Base-by-base conservation (phyloP, 1,140 invertebrate genomes). In the Propsilocerus akamusi region DNA sequence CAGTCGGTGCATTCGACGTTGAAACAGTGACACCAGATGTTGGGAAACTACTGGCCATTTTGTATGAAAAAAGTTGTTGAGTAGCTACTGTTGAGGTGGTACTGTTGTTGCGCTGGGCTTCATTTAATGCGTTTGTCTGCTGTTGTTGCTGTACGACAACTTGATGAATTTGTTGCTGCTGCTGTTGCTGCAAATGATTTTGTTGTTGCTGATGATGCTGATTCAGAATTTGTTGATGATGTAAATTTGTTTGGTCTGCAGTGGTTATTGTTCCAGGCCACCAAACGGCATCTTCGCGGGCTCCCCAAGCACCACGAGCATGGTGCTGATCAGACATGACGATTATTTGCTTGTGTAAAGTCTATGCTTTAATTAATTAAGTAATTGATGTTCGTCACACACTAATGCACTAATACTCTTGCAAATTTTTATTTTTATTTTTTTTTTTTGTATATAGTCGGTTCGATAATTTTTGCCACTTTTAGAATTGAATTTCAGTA, bases 41-140 rank as follows among this genome's bases (percentile, higher is more conserved):
- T 54, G 74, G 77, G 70, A 83, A 82, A 60, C 78, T 80, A 60
- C 78, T 79, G 61, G 81, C 78, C 81, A 86, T 84, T 72, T 86
- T 86, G 68, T 86, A 86, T 52, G 78, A 78, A 62, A 84, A 84
- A 53, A 85, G 71, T 63, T 85, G 83, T 61, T 84, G 81, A 48
- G 76, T 75, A 12, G 70, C 65, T 46, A 71, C 68, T 26, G 74
- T 77, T 46, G 77, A 69, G 11, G 72, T 72, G 49, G 72, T 73
- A 55, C 70, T 73, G 52, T 67, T 71, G 51, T 64, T 69, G 26
- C 67, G 59, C n/a, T 66, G 66, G 51, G 70, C 68, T 54, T 69
- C 72, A 61, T 62, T 73, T 66, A 61, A 66, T 64, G 46, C 12
- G 32, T 66, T 66, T 47, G 67, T 65, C 53, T 70, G 66, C 52